phyloP scores from a whole-genome alignment of 2,113 vertebrate genomes.

The Plecturocebus donacophilus region DNA sequence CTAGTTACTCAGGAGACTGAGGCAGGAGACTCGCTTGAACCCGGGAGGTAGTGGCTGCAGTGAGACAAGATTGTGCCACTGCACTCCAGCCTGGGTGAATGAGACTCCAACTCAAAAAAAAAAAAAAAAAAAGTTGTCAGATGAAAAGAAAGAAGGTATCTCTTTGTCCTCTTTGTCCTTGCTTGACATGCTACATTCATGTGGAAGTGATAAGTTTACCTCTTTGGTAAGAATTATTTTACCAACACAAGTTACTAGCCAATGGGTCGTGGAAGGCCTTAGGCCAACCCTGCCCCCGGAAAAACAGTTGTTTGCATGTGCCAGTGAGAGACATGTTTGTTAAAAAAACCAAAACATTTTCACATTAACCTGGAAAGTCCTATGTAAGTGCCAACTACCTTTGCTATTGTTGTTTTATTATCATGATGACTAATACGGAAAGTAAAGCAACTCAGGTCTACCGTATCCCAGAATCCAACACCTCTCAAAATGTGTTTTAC shows the following conservation, averaged over 20 bases:
- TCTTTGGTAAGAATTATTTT: background rate
- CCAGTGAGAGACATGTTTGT: background rate
- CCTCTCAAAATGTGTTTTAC: background rate
- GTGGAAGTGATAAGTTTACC: background rate
- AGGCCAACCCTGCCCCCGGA: background rate
- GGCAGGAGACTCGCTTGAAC: too few relatives aligned
- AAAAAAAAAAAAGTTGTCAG: background rate
- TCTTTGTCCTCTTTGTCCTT: background rate
- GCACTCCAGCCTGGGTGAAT: too few relatives aligned
- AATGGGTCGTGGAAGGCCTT: background rate
- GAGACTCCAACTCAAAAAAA: too few relatives aligned
- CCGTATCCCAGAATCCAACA: background rate
- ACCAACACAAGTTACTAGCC: background rate
- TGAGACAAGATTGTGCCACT: too few relatives aligned
- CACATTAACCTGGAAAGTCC: background rate
- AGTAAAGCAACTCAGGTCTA: background rate
- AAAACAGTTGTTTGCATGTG: background rate
- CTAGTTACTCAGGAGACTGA: too few relatives aligned
- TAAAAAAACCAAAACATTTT: background rate
- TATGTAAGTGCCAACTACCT: background rate
- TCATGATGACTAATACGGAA: background rate
- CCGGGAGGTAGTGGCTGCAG: too few relatives aligned
- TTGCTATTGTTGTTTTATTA: background rate
- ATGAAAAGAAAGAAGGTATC: background rate
- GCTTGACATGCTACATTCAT: background rate